phyloP scores from a whole-genome alignment of 92 coral and sea anemone species.

The Porites cylindrica region DNA sequence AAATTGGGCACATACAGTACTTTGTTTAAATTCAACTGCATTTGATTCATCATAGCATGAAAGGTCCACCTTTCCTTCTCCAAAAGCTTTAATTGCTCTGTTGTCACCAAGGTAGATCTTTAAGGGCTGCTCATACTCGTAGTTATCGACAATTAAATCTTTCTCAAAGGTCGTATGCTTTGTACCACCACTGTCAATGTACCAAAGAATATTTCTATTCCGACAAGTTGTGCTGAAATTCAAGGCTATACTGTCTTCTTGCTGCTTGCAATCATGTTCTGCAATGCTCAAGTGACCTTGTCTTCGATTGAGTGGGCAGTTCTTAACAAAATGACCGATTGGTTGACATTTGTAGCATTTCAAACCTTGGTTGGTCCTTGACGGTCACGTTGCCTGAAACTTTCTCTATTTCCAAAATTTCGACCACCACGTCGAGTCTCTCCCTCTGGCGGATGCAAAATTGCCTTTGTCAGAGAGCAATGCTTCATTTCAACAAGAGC shows the following conservation, averaged over 20 bases:
- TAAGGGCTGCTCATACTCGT: slow-evolving; percentile 43
- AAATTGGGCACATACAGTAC: slow-evolving; percentile 14
- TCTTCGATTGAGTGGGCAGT: too few relatives aligned
- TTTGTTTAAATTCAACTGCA: slow-evolving; percentile 52
- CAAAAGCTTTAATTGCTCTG: slow-evolving; percentile 43
- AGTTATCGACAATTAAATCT: slow-evolving; percentile 36
- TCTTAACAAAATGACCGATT: slow-evolving; percentile 11
- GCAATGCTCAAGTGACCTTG: neutral
- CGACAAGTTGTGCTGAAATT: slow-evolving; percentile 33
- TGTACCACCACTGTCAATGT: slow-evolving; percentile 66
- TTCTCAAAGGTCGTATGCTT: slow-evolving; percentile 65
- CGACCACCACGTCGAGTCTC: too few relatives aligned
- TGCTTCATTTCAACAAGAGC: neutral
- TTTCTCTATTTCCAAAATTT: too few relatives aligned
- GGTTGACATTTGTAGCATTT: slow-evolving; percentile 21
- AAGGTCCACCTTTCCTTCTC: neutral
- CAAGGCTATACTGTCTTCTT: slow-evolving; percentile 36
- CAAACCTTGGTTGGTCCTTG: too few relatives aligned
- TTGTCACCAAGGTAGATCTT: slow-evolving; percentile 50
- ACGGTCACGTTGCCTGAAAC: too few relatives aligned
- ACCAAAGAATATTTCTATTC: slow-evolving; percentile 36
- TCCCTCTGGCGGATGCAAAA: too few relatives aligned
- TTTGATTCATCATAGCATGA: too few relatives aligned
- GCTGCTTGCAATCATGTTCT: too few relatives aligned
- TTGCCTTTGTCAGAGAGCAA: too few relatives aligned